phyloP scores from a whole-genome alignment of 2,113 vertebrate species.

The Stigmatopora nigra region DNA sequence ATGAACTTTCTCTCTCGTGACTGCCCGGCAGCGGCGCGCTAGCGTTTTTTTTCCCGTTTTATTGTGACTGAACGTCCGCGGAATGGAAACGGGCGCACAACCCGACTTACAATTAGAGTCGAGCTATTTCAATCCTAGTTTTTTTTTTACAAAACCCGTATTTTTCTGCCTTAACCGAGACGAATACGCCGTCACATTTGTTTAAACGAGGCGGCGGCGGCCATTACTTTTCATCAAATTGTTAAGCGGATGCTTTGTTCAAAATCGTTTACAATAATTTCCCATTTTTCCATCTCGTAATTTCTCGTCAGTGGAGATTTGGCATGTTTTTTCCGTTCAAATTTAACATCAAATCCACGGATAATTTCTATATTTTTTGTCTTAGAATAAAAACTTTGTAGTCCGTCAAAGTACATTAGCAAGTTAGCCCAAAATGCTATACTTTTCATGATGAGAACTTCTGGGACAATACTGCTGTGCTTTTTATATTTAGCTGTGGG shows the following conservation, averaged over 20 bases:
- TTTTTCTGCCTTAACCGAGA: conserved; percentile 18
- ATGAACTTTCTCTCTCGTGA: conserved; percentile 48
- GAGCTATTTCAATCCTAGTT: conserved; percentile 46
- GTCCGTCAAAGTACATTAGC: neutral
- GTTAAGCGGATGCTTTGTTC: neutral
- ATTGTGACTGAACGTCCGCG: conserved; percentile 55
- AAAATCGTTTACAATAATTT: neutral
- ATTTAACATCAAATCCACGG: no score
- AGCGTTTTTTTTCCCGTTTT: conserved; percentile 42
- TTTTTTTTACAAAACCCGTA: neutral
- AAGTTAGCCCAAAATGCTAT: neutral
- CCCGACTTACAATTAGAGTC: conserved; percentile 60
- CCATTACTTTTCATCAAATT: conserved; percentile 3
- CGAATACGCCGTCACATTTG: conserved; percentile 21
- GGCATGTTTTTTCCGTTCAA: neutral
- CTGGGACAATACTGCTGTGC: neutral
- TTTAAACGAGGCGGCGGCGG: neutral
- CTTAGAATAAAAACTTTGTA: neutral
- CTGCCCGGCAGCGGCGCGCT: conserved; percentile 26
- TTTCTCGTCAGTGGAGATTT: conserved; percentile 10
- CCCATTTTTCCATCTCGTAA: conserved; percentile 1
- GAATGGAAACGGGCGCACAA: conserved; percentile 50
- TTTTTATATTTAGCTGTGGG: neutral
- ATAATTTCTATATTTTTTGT: conserved; percentile 8
- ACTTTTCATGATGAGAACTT: neutral